Percentiles rank a stretch among this genome's conserved stretches.
Evolutionary conservation across 2,113 vertebrate genomes (phyloP).

Genomic region (Phyllostomus hastatus): DNA sequence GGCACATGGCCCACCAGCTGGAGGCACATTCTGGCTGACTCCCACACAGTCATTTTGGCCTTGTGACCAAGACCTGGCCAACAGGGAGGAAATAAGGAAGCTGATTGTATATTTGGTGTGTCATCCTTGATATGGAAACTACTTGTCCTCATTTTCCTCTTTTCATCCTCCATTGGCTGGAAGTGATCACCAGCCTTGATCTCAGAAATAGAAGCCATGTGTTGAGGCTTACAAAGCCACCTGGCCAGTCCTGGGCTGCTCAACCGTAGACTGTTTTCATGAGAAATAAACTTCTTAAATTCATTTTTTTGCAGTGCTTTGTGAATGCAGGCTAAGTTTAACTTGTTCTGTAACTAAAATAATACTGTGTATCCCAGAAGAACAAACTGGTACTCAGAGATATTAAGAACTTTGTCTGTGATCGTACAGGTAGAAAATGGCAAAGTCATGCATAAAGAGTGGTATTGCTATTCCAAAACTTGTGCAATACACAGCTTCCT

Average conservation of each 20-base stretch:
- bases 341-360: background rate
- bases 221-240: background rate
- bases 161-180: background rate
- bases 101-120: accelerated
- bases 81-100: background rate
- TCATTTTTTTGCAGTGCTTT: background rate
- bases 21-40: background rate
- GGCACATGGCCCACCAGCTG: background rate
- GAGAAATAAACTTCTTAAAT: background rate
- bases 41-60: accelerated
- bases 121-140: background rate
- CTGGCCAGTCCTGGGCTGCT: background rate
- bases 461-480: background rate
- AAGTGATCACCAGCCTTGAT: background rate
- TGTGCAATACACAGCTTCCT: background rate
- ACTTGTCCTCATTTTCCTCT: background rate
- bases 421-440: background rate
- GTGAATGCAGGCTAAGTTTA: background rate
- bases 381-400: background rate
- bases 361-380: background rate
- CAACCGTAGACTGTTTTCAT: background rate
- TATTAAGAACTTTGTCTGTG: background rate
- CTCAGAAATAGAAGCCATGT: background rate
- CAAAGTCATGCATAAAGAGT: background rate
- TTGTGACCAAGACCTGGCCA: background rate